Evolutionary conservation across 2,113 vertebrate species (phyloP), one percentile per base, ranked within the genome.

Genomic region (Tapirus terrestris): DNA sequence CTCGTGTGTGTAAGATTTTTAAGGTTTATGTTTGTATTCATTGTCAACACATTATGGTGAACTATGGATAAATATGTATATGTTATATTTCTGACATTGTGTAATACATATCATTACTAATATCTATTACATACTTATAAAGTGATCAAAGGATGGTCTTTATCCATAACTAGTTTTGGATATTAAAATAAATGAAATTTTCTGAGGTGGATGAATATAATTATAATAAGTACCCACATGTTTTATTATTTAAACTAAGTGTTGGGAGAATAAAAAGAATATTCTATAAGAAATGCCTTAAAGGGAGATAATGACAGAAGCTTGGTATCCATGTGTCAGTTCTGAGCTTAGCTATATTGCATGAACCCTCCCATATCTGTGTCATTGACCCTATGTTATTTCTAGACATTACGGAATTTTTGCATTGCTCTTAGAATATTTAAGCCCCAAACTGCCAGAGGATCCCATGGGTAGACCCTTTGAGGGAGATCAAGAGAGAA

Each of bases 191-290:
- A 94, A 39, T 72, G 29, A 80, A 61, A 53, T 83, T 80, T 91
- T 87, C 2, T 83, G 33, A 86, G 2, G 68, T 91, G 43, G 33
- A 13, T n/a, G 56, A 88, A 43, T 73, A 67, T 6, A 93, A 61
- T 89, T 31, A 58, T 92, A 73, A 58, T 92, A 73, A 77, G 27
- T 81, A 58, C 43, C 29, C 21, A 80, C 8, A 75, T 48, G 23
- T 84, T 96, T 84, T 80, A 16, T 61, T 95, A 76, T 60, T 95
- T 91, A 94, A 95, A 20, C 5, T 56, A 75, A 75, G 20, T 83
- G 36, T 80, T 86, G 25, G 14, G 25, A 93, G 6, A 84, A 89
- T 51, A 73, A 77, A 94, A 89, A 48, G 25, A 83, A 51, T 75
- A 83, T 92, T 95, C 48, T 68, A 27, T 56, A 84, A 84, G 65